Evolutionary conservation across 2,888 invertebrate genomes (phyloP), one percentile per base, ranked within the genome.

Genomic region (Folsomia manolachei): DNA sequence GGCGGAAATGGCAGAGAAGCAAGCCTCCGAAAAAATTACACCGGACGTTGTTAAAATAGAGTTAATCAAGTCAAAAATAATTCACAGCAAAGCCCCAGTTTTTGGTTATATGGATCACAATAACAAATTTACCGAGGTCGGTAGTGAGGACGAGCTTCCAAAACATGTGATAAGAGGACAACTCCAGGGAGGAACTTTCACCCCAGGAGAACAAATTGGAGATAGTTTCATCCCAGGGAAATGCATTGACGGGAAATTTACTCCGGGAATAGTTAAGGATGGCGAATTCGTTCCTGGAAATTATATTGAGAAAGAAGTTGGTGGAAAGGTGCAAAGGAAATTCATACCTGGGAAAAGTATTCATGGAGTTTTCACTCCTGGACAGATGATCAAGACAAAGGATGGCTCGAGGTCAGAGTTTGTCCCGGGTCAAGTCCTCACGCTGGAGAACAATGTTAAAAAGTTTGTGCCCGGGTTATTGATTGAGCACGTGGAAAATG

Each of bases 401-500:
- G 86, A 86, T 63, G 89, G 89, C 7, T 86, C 88, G 0, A 89
- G 19, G 24, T 89, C 82, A 90, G 90, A 81, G 69, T 90, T 92
- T 80, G 90, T 91, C 80, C 91, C 91, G 0, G 92, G 91, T 27
- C 90, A 91, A 84, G 90, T 92, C 9, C 91, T 91, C n/a, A 90
- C 90, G 87, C 88, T 79, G 71, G 87, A 88, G 73, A 89, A 89
- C 81, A 90, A 87, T 83, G 87, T 90, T 2, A 85, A 89, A 80
- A 88, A 88, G 75, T 90, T 90, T 81, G 88, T 90, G 2, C 90
- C 90, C 0, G 89, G 90, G 24, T 89, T 90, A 4, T 56, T 74
- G 0, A 65, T 73, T 18, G 70, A 70, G 19, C 53, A 70, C n/a
- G 62, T 71, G 4, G 88, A 86, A 9, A 89, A 89, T 82, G 89